These are phyloP conservation scores for Ophthalmolycus amberensis DNA, from an alignment of 2,113 vertebrate genomes.

Conservation along the genomic window DNA sequence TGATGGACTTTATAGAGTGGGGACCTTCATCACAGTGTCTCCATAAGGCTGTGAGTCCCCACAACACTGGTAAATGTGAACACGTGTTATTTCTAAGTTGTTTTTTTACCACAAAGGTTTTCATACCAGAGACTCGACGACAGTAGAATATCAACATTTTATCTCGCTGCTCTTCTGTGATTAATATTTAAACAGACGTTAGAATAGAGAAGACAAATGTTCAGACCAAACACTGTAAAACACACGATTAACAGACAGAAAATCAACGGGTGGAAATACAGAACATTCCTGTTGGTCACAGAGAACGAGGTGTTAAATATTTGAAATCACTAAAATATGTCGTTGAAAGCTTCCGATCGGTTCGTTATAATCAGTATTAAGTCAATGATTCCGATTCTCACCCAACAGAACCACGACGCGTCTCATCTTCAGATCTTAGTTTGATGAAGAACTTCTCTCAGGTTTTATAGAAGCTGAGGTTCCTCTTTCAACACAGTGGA, in stretches of 20 bases:
- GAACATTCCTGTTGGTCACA: no score
- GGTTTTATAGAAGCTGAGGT: constrained; percentile 7
- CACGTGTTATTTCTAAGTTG: no score
- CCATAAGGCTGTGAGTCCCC: not conserved
- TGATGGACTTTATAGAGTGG: no score
- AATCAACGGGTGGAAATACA: no score
- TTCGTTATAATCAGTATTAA: not conserved
- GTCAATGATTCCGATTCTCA: constrained; percentile 18
- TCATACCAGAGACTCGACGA: no score
- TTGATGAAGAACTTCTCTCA: fast-evolving
- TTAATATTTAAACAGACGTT: no score
- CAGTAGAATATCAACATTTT: no score
- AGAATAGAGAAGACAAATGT: no score
- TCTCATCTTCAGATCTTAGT: constrained; percentile 37
- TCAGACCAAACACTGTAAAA: no score
- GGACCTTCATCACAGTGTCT: not conserved
- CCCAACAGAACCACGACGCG: constrained; percentile 25
- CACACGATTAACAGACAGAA: no score
- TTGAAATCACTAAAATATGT: not conserved
- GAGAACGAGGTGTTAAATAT: no score
- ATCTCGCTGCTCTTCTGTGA: no score
- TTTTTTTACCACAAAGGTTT: not conserved
- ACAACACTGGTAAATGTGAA: not conserved
- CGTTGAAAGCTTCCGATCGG: not conserved
- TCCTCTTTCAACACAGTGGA: not conserved